phyloP scores from a whole-genome alignment of 1,140 invertebrate species.

The Dendroctonus valens region DNA sequence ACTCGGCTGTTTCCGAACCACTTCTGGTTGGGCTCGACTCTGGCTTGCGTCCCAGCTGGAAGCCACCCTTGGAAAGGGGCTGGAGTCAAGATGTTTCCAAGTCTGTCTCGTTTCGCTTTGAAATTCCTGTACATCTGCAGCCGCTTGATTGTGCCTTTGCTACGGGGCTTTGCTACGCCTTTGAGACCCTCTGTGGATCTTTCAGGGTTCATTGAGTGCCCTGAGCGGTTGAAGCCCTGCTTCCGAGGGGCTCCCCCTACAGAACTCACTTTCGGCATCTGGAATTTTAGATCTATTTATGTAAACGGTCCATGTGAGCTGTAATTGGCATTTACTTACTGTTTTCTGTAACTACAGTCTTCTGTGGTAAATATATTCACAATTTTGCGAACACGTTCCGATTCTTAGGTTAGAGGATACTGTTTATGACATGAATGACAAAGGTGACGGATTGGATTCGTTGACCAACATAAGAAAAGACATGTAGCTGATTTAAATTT shows the following conservation, averaged over 20 bases:
- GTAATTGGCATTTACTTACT: too few relatives aligned
- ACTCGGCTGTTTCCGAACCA: constrained; percentile 96
- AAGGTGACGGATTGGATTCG: too few relatives aligned
- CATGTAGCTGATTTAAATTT: too few relatives aligned
- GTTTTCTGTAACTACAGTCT: too few relatives aligned
- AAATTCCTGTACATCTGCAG: constrained; percentile 97
- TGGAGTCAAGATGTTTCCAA: constrained; percentile 89
- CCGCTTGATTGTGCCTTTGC: constrained; percentile 92
- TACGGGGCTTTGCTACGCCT: constrained; percentile 81
- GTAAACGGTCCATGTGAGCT: too few relatives aligned
- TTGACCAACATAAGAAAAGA: too few relatives aligned
- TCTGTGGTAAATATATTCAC: too few relatives aligned
- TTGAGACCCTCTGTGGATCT: constrained; percentile 72
- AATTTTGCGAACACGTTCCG: too few relatives aligned
- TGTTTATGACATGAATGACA: too few relatives aligned
- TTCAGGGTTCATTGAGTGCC: constrained; percentile 88
- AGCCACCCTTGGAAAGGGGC: constrained; percentile 87
- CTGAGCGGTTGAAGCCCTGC: constrained; percentile 73
- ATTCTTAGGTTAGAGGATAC: too few relatives aligned
- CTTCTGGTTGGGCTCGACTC: constrained; percentile 95
- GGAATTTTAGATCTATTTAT: constrained; percentile 18
- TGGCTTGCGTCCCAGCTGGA: constrained; percentile 84
- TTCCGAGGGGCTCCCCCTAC: constrained; percentile 65
- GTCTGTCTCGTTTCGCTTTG: constrained; percentile 88
- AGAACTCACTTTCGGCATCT: constrained; percentile 73